phyloP scores from a whole-genome alignment of 2,797 vertebrate genomes.

The Malacoraja senta region DNA sequence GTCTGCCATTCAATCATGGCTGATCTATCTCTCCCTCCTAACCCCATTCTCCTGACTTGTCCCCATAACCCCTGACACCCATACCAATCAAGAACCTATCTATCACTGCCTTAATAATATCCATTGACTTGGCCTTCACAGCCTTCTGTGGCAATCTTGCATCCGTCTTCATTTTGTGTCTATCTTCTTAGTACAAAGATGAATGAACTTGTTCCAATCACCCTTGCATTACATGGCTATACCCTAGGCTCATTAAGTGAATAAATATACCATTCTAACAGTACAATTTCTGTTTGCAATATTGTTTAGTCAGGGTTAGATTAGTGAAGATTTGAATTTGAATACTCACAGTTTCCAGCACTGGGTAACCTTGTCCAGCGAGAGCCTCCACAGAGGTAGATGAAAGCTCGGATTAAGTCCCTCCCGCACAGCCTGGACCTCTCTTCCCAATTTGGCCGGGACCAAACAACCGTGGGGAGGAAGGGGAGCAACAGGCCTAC shows the following conservation, averaged over 20 bases:
- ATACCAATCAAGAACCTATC: too few species aligned
- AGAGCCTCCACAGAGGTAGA: slow-evolving; percentile 79
- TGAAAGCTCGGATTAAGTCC: slow-evolving; percentile 80
- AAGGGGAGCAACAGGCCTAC: background rate
- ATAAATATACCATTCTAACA: background rate
- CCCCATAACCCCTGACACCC: too few species aligned
- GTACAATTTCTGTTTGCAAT: too few species aligned
- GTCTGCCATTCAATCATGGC: too few species aligned
- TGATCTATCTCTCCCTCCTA: too few species aligned
- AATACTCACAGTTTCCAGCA: background rate
- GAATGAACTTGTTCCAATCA: background rate
- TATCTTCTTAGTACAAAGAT: background rate
- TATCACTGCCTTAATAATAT: too few species aligned
- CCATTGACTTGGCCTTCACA: too few species aligned
- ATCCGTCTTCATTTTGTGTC: too few species aligned
- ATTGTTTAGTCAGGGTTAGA: background rate
- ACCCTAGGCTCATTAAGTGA: too few species aligned
- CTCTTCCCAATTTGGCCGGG: slow-evolving; percentile 47
- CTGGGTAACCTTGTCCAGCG: slow-evolving; percentile 63
- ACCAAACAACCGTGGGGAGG: background rate
- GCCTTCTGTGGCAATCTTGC: too few species aligned
- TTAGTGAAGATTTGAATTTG: background rate
- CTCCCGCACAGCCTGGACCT: slow-evolving; percentile 76
- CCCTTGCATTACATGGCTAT: too few species aligned
- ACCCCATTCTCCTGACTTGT: too few species aligned